A percentile compares a stretch with the other conserved stretches of the same genome.
phyloP scores from a whole-genome alignment of 2,888 invertebrate species.

The Drosophila anomalata region DNA sequence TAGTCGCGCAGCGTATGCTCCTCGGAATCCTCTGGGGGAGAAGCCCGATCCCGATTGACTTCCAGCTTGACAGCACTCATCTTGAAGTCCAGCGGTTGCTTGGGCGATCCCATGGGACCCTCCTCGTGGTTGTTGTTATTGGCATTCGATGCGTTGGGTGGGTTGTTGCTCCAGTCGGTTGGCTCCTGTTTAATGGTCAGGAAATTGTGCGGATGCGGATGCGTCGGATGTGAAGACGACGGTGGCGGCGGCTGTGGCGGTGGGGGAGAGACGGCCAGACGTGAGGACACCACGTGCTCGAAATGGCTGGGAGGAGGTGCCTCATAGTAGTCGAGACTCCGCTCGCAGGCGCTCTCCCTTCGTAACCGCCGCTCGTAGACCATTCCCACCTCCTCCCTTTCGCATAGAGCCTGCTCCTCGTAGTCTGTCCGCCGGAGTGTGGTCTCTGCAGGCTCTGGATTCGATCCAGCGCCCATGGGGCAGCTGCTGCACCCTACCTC shows the following conservation, averaged over 20 bases:
- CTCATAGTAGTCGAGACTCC: slow-evolving; percentile 71
- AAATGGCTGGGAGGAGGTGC: slow-evolving; percentile 50
- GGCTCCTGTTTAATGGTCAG: slow-evolving; percentile 87
- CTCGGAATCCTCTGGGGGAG: slow-evolving; percentile 60
- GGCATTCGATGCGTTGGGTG: slow-evolving; percentile 44
- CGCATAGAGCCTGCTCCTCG: slow-evolving; percentile 59
- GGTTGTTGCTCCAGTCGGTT: slow-evolving; percentile 86
- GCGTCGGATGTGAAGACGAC: slow-evolving; percentile 45
- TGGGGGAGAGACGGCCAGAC: slow-evolving; percentile 56
- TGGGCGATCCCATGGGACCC: slow-evolving; percentile 63
- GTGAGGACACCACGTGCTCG: slow-evolving; percentile 65
- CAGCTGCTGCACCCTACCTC: slow-evolving; percentile 75
- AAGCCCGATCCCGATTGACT: slow-evolving; percentile 50
- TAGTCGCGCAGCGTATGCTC: slow-evolving; percentile 76
- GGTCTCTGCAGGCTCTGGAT: slow-evolving; percentile 55
- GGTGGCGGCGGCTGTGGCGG: slow-evolving; percentile 17
- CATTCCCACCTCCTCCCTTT: slow-evolving; percentile 65
- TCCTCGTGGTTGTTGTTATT: slow-evolving; percentile 55
- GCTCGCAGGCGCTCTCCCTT: slow-evolving; percentile 63
- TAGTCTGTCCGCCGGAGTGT: slow-evolving; percentile 66
- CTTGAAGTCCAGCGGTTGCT: slow-evolving; percentile 78
- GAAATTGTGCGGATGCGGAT: slow-evolving; percentile 68
- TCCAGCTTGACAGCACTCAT: slow-evolving; percentile 74
- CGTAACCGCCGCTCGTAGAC: slow-evolving; percentile 65
- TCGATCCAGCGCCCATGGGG: slow-evolving; percentile 58